phyloP scores from a whole-genome alignment of 2,113 vertebrate species.

The Periophthalmodon schlosseri region DNA sequence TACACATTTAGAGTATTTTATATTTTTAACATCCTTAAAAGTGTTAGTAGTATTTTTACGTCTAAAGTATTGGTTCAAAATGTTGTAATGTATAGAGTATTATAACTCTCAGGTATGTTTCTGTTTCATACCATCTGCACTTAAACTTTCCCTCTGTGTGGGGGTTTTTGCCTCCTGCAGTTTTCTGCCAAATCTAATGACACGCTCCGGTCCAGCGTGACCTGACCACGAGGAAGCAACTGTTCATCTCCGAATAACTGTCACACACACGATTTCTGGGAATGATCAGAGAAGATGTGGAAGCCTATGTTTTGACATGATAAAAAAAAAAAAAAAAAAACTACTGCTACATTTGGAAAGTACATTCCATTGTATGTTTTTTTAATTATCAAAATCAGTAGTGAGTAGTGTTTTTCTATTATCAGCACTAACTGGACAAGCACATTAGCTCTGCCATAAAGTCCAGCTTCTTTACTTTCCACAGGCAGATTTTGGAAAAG shows the following conservation, averaged over 20 bases:
- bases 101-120: constrained; percentile 18
- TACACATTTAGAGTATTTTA: too few relatives aligned
- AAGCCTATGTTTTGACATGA: neutral
- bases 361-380: neutral
- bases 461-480: too few relatives aligned
- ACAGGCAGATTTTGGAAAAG: too few relatives aligned
- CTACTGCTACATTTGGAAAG: too few relatives aligned
- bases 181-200: constrained; percentile 43
- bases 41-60: neutral
- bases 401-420: neutral
- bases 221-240: constrained; percentile 34
- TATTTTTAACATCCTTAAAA: neutral
- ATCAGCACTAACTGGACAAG: neutral
- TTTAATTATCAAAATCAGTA: neutral
- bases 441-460: too few relatives aligned
- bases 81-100: constrained; percentile 16
- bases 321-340: too few relatives aligned
- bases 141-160: constrained; percentile 31
- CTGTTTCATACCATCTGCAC: constrained; percentile 21
- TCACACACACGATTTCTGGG: constrained; percentile 9
- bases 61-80: neutral
- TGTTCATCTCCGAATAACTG: constrained; percentile 31
- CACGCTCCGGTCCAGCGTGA: constrained; percentile 39
- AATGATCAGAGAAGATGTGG: neutral
- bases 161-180: constrained; percentile 38